Base-by-base conservation (phyloP, 37 sponge, comb jelly and placozoan genomes). In the Lycopodina hypogea region DNA sequence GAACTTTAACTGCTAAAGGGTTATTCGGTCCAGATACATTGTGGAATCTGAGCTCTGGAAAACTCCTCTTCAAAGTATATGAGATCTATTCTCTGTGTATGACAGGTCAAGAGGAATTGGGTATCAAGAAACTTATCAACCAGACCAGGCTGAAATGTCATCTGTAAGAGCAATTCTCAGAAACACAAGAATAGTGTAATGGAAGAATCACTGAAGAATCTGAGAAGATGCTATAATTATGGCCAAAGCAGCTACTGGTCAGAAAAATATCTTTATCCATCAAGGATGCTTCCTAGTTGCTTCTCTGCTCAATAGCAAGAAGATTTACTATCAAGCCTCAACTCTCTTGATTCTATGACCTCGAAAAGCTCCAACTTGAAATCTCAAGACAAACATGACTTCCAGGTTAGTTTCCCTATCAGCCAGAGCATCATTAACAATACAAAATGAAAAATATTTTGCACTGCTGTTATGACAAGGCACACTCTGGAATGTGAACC, bases 401-500 rank as follows among this genome's bases (percentile, higher is more conserved):
- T 64, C 39, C 77, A 77, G 60, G 77, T 64, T 77, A 42, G 77
- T 60, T 34, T 77, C 65, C 30, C 77, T 60, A 42, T 77, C 34
- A 42, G 77, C 62, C 77, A 77, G 65, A 26, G 33, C n/a, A 77
- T 77, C 59, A 34, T 77, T 36, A 60, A 60, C 77, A 59, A 77
- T 24, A n/a, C n/a, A n/a, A n/a, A n/a, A n/a, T n/a, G n/a, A n/a
- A 62, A 36, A 37, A 77, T 45, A 45, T 45, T 9, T 45, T 9
- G 48, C 9, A 45, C 48, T 45, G 48, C 48, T 69, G 57, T 34
- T 15, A 80, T 50, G 45, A 21, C 69, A 69, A 80, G 80, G 52
- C 80, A 80, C 59, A 57, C 80, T 80, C 57, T 80, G 80, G 40
- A 68, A 32, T 34, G 57, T 34, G 80, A 80, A 41, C 80, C 80